Conservation (phyloP, 1,140 invertebrate species). For the Anadara kagoshimensis region DNA sequence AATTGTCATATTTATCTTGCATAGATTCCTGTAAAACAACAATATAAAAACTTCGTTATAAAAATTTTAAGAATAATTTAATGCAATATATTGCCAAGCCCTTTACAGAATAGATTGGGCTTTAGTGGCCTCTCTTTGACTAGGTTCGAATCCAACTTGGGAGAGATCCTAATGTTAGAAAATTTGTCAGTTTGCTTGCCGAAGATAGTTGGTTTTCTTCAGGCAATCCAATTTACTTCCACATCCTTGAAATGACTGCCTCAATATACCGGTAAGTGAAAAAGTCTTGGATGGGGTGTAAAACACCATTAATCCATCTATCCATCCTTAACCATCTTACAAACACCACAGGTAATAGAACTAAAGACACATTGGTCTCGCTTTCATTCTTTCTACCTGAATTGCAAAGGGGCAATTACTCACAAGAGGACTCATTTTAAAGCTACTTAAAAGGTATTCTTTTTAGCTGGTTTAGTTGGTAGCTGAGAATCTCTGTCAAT, state of each 20-base stretch:
- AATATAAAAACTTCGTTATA: background rate
- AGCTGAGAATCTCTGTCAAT: background rate
- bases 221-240: no score
- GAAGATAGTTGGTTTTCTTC: background rate
- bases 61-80: background rate
- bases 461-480: background rate
- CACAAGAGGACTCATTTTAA: no score
- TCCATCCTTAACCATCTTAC: no score
- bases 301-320: no score
- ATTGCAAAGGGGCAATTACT: no score
- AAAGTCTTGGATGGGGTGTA: no score
- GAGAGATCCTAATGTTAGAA: background rate
- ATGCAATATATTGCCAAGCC: background rate
- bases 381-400: no score
- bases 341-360: no score
- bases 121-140: background rate
- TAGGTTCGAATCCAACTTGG: background rate
- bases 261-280: no score
- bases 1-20: conserved; percentile 57
- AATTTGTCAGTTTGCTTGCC: background rate
- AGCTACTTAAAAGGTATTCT: no score
- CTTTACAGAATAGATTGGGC: background rate
- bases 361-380: no score
- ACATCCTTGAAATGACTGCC: no score
- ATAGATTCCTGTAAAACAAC: conserved; percentile 39